Base-by-base conservation (phyloP, 2,113 vertebrate genomes). In the Calypte anna region DNA sequence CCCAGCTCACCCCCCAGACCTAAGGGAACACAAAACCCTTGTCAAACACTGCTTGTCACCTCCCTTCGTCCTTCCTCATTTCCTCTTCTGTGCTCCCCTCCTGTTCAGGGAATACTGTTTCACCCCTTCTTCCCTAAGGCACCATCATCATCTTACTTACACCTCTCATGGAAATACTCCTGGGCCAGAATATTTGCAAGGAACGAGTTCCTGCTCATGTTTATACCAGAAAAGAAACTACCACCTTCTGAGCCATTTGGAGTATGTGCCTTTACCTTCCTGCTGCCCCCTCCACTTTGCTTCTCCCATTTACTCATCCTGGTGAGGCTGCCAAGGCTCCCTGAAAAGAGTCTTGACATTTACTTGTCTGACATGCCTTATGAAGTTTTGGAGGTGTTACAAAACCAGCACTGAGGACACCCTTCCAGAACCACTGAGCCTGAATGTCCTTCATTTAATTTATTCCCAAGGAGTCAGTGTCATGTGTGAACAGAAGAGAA, bases 271-370 rank as follows among this genome's bases (percentile, higher is more conserved):
- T 67, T 81, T 15, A 10, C 10, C 21, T 81, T 78, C 50, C 36
- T 38, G 58, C 46, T 48, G 64, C 63, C 25, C 1, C 1, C 27
- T 69, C n/a, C 24, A 5, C 58, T 51, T 54, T 54, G 30, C 51
- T 84, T 40, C 55, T 82, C 44, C 55, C 79, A 43, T 62, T 84
- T 84, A 74, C 67, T 89, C 24, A 5, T 58, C 31, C 62, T 23
- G 58, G 31, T 69, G 5, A 79, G 61, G 46, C 66, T 82, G 89
- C 84, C 81, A 76, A 74, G 53, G n/a, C n/a, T 88, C 57, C 23
- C 68, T 61, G 68, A 61, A 93, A 69, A 36, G 22, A 91, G 8
- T 12, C 46, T 82, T 91, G 58, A 75, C 86, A 91, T 89, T 92
- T 85, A 67, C 33, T 81, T 51, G 54, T 61, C 90, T 76, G 72